Base-by-base conservation (phyloP, 2,888 invertebrate species). In the Agonum fuliginosum region DNA sequence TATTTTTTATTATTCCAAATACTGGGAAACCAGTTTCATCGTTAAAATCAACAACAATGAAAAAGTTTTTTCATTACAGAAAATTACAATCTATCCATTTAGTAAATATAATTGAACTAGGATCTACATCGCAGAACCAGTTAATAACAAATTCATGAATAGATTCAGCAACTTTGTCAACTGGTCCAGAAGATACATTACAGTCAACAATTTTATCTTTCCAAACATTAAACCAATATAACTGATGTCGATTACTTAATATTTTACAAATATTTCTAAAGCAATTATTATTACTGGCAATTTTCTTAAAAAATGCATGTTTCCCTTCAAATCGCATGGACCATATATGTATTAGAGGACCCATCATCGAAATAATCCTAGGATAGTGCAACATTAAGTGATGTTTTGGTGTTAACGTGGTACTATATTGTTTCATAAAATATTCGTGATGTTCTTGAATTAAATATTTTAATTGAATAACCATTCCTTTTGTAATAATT, bases 381-480 rank as follows among this genome's bases (percentile, higher is more conserved):
- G 34, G 34, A 34, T 65, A 65, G 34, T 65, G 65, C 17, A 34
- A 6, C 12, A 65, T 30, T 30, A 65, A 65, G 65, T 65, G 65
- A 37, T 65, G 65, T 65, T 65, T 65, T 6, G 65, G 65, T 17
- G 17, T 65, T 65, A 65, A 65, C 30, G 12, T 10, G 17, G 14
- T 19, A 20, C 17, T 30, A 30, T 34, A 65, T 65, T 34, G 10
- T 14, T 65, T 30, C 6, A 19, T 10, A 19, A 34, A 65, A 30
- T 6, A 6, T 37, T 14, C 6, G 17, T 65, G 30, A 65, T 65
- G 37, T n/a, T 65, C 65, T 19, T 30, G 10, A 34, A 65, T 19
- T 30, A 34, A n/a, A 34, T 14, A 34, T 65, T 65, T 30, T 14
- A 65, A 37, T n/a, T 34, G 65, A 37, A 17, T 37, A 10, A 14